Conservation (phyloP, 2,113 vertebrate species). For the Albula glossodonta region DNA sequence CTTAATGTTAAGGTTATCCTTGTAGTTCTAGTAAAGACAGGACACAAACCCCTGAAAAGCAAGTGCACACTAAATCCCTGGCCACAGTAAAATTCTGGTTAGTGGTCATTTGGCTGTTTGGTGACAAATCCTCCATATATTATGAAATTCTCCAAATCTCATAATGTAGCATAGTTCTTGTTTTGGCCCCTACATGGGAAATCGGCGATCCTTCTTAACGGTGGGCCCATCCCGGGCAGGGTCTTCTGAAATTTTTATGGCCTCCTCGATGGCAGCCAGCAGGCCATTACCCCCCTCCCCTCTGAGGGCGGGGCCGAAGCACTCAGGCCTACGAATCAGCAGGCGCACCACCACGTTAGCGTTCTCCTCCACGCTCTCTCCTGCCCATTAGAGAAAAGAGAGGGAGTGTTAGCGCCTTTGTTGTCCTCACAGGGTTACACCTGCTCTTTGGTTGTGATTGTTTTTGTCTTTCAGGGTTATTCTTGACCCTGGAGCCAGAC, state of each 20-base stretch:
- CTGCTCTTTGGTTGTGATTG: background rate
- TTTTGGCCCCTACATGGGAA: slow-evolving; percentile 63
- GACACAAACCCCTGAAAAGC: no score
- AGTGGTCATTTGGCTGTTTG: no score
- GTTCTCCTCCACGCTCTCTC: slow-evolving; percentile 92
- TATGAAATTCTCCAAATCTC: no score
- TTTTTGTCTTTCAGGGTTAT: no score
- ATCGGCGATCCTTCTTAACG: slow-evolving; percentile 85
- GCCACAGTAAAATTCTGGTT: no score
- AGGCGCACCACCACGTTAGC: slow-evolving; percentile 90
- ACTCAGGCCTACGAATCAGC: slow-evolving; percentile 89
- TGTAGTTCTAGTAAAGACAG: no score
- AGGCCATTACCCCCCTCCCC: slow-evolving; percentile 89
- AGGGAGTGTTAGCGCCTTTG: background rate
- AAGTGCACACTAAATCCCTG: no score
- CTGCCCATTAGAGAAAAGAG: slow-evolving; percentile 46
- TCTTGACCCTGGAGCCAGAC: no score
- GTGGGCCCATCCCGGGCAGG: slow-evolving; percentile 89
- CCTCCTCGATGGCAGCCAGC: slow-evolving; percentile 87
- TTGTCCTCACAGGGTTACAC: background rate
- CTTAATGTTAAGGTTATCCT: no score
- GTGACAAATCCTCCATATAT: no score
- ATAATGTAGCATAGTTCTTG: no score
- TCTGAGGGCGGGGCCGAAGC: slow-evolving; percentile 87
- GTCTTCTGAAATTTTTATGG: slow-evolving; percentile 91